Percentiles rank a stretch among this genome's conserved stretches.
Conservation (phyloP, 2,797 vertebrate genomes). For the Platyrinchus mystaceus region DNA sequence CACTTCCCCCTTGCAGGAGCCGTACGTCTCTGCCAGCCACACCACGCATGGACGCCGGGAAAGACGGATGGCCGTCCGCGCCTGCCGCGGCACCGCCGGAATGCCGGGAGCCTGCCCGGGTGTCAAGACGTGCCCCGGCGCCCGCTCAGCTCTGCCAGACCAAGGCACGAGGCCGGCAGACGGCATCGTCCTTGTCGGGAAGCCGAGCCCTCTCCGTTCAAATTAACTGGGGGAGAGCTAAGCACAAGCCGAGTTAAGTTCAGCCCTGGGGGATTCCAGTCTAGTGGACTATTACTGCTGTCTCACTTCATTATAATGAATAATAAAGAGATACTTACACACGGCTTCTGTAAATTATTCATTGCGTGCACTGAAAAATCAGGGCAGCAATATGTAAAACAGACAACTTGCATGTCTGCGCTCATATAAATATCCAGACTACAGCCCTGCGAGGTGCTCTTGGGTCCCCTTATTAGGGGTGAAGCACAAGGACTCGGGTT, state of each 20-base stretch:
- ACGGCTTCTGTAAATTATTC: conserved; percentile 79
- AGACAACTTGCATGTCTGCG: conserved; percentile 57
- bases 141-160: not conserved
- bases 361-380: conserved; percentile 69
- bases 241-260: conserved; percentile 50
- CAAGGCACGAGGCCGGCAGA: not conserved
- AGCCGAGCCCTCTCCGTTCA: conserved; percentile 19
- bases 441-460: conserved; percentile 40
- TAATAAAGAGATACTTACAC: conserved; percentile 81
- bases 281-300: conserved; percentile 77
- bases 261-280: conserved; percentile 72
- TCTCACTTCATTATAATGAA: conserved; percentile 81
- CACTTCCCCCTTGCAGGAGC: not conserved
- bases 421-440: conserved; percentile 65
- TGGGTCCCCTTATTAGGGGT: conserved; percentile 55
- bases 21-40: not conserved
- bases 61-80: not conserved
- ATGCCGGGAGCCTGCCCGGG: not conserved
- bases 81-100: accelerated
- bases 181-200: not conserved
- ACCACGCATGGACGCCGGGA: accelerated
- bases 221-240: conserved; percentile 67
- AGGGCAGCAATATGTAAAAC: conserved; percentile 70
- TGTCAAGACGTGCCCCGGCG: accelerated
- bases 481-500: not conserved